These are phyloP conservation scores for Salpingus planirostris DNA, from an alignment of 2,888 invertebrate species.

Conservation along the genomic window DNA sequence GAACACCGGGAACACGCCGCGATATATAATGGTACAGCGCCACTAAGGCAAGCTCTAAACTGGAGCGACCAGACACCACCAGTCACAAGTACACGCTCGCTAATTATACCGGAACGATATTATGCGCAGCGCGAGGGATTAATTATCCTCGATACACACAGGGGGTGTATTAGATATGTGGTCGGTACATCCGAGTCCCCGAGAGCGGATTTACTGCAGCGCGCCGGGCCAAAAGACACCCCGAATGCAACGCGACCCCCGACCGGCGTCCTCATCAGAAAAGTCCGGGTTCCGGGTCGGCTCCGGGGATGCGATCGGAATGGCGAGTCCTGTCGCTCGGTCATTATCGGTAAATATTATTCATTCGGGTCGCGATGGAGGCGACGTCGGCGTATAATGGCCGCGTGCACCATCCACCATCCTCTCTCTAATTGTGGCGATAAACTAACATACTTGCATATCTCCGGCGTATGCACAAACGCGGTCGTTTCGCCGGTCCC, in stretches of 20 bases:
- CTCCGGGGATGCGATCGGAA: no score
- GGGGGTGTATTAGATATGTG: slow-evolving; percentile 33
- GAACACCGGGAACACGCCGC: slow-evolving; percentile 17
- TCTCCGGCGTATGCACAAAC: slow-evolving; percentile 25
- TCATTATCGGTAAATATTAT: no score
- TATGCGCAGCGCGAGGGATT: slow-evolving; percentile 41
- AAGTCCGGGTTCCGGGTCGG: no score
- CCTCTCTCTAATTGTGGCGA: slow-evolving; percentile 37
- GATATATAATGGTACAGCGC: slow-evolving; percentile 18
- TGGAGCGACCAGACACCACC: slow-evolving; percentile 32
- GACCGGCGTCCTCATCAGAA: no score
- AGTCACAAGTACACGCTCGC: slow-evolving; percentile 38
- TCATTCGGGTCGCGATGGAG: no score
- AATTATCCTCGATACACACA: slow-evolving; percentile 40
- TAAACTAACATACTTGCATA: slow-evolving; percentile 33
- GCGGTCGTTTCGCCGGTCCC: slow-evolving; percentile 18
- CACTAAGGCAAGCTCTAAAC: slow-evolving; percentile 21
- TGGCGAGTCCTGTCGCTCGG: no score
- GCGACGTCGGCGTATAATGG: no score
- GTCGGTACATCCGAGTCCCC: no score
- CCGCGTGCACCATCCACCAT: no score
- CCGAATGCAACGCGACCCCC: no score
- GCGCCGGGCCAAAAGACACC: no score
- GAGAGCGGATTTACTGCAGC: no score
- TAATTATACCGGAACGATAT: slow-evolving; percentile 44